Base-by-base conservation (phyloP, 2,113 vertebrate species). In the Morone saxatilis region DNA sequence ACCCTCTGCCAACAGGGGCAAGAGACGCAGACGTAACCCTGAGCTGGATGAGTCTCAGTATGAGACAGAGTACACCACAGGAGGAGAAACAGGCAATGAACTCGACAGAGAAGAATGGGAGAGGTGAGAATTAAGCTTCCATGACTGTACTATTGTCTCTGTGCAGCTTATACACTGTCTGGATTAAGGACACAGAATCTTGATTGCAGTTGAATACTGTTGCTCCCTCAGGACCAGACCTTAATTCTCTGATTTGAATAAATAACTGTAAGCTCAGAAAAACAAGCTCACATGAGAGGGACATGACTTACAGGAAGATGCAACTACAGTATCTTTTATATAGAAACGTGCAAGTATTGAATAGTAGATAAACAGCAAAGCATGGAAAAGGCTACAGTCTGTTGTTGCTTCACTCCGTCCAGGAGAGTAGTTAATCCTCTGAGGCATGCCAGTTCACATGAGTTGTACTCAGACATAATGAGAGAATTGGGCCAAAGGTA, bases 31-130 rank as follows among this genome's bases (percentile, higher is more conserved):
- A 5, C 94, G 95, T 17, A 97, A 96, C 86, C 92, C 95, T 0
- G 96, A 96, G 10, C 76, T 96, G 72, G 96, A 97, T 0, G 97
- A 97, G 75, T 97, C 96, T 0, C 96, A 97, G 90, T 97, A 97
- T 0, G 97, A 98, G 90, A 97, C 97, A 0, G 97, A 97, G 84
- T 97, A 97, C 93, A 97, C 97, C 53, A 97, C 96, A 0, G 97
- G 96, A 1, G 93, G 96, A 71, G 97, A 97, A 78, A 97, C 95
- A 0, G 90, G 95, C 0, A 96, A 96, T 0, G 96, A 98, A 70
- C 90, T 93, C 2, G 95, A 98, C 43, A 31, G 2, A 6, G 94
- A 95, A 1, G 92, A 96, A 38, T 96, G 95, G 96, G 91, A 86
- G 61, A 96, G 95, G 97, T 97, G 73, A 89, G 91, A 60, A 20